Percentiles rank a stretch among this genome's conserved stretches.
These are phyloP conservation scores for Aphelenchoides bicaudatus DNA, from an alignment of 2,888 invertebrate species.

Conservation along the genomic window DNA sequence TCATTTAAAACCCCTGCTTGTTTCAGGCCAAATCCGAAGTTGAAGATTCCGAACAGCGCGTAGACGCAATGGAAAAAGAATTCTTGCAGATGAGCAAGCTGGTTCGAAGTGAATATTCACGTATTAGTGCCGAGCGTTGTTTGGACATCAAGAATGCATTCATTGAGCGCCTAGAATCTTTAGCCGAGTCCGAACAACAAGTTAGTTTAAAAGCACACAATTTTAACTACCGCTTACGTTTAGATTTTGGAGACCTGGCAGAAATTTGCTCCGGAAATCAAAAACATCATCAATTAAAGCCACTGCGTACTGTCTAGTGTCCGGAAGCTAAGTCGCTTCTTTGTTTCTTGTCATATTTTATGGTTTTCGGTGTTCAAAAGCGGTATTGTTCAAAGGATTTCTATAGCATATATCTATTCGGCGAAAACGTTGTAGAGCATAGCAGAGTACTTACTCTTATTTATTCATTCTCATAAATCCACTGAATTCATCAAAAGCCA, in stretches of 20 bases:
- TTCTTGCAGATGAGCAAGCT: conserved; percentile 69
- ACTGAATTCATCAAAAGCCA: no score
- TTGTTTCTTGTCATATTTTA: no score
- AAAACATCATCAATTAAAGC: conserved; percentile 17
- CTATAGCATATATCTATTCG: no score
- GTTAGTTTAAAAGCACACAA: conserved; percentile 13
- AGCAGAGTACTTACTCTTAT: no score
- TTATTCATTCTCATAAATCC: no score
- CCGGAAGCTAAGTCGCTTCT: no score
- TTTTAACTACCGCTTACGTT: conserved; percentile 39
- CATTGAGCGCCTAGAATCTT: conserved; percentile 84
- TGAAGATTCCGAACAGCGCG: conserved; percentile 72
- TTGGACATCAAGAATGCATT: conserved; percentile 87
- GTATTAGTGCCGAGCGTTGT: conserved; percentile 88
- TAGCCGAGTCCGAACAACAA: conserved; percentile 66
- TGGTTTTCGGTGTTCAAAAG: no score
- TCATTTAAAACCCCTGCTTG: no score
- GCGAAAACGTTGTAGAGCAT: no score
- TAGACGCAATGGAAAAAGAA: conserved; percentile 91
- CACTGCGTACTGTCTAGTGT: no score
- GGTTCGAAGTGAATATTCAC: conserved; percentile 77
- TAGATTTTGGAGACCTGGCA: conserved; percentile 92
- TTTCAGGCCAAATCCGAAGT: conserved; percentile 85
- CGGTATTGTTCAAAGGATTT: no score
- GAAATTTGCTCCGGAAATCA: conserved; percentile 85